Conservation (phyloP, 2,888 invertebrate species). For the Eutolmus rufibarbis region DNA sequence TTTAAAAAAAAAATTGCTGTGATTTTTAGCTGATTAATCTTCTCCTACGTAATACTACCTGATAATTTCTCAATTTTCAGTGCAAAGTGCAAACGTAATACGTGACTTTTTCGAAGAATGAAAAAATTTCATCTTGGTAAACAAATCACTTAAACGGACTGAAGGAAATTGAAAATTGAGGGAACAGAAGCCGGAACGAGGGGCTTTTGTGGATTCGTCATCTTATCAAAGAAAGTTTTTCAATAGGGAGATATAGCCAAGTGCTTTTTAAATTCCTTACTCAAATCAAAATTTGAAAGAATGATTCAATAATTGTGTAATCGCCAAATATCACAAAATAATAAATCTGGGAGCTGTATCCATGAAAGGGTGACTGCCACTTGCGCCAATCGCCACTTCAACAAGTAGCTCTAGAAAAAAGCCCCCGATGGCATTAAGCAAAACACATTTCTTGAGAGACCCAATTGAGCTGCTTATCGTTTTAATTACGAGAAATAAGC, state of each 20-base stretch:
- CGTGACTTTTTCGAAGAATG: neutral
- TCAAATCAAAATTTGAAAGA: neutral
- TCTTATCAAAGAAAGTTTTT: neutral
- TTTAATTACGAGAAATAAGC: constrained; percentile 4
- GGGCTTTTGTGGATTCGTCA: neutral
- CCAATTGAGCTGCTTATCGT: constrained; percentile 7
- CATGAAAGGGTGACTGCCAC: neutral
- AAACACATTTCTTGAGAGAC: neutral
- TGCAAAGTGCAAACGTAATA: neutral
- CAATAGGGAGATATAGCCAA: neutral
- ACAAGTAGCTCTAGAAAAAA: neutral
- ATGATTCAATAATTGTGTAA: neutral
- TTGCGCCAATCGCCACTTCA: neutral
- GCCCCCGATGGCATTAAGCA: neutral
- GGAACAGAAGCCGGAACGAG: neutral
- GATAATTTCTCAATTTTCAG: neutral
- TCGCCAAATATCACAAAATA: neutral
- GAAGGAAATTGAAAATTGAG: neutral
- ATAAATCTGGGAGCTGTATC: constrained; percentile 6
- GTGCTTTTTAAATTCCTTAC: neutral
- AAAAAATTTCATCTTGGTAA: neutral
- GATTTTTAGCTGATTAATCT: neutral
- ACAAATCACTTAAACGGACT: neutral
- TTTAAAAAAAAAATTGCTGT: neutral
- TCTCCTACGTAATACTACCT: neutral